phyloP scores from a whole-genome alignment of 2,797 vertebrate genomes.

The Carcharodon carcharias region DNA sequence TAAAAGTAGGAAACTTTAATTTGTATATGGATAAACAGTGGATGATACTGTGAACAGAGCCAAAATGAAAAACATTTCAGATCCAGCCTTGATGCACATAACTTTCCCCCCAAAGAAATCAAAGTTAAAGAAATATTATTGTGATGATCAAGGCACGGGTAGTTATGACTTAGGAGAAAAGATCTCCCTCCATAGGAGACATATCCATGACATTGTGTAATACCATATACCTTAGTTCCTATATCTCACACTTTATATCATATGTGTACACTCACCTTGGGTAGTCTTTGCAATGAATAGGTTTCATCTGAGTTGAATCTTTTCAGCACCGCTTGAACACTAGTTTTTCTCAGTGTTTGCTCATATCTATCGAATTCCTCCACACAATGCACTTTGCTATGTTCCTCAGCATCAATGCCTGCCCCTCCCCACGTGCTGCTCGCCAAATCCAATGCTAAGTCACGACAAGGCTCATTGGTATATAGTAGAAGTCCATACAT shows the following conservation, averaged over 20 bases:
- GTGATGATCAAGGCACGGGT: neutral
- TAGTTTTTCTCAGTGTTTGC: slow-evolving; percentile 65
- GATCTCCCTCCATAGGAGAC: neutral
- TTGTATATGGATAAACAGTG: neutral
- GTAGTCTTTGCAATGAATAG: slow-evolving; percentile 57
- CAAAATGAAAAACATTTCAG: neutral
- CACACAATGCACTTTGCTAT: slow-evolving; percentile 47
- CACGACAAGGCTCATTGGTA: slow-evolving; percentile 35
- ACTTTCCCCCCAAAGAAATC: neutral
- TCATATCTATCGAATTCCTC: slow-evolving; percentile 75
- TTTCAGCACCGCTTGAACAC: slow-evolving; percentile 53
- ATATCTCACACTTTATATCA: neutral
- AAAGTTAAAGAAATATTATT: neutral
- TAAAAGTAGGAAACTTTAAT: neutral
- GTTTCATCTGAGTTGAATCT: slow-evolving; percentile 44
- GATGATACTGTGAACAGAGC: neutral
- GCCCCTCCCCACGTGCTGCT: too few relatives aligned
- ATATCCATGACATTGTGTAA: neutral
- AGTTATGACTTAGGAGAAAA: neutral
- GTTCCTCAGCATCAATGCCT: neutral
- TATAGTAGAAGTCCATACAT: slow-evolving; percentile 74
- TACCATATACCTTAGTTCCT: neutral
- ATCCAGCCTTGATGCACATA: neutral
- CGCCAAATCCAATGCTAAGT: neutral
- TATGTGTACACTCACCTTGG: slow-evolving; percentile 61